Conservation (phyloP, 2,113 vertebrate genomes). For the Chinchilla lanigera region DNA sequence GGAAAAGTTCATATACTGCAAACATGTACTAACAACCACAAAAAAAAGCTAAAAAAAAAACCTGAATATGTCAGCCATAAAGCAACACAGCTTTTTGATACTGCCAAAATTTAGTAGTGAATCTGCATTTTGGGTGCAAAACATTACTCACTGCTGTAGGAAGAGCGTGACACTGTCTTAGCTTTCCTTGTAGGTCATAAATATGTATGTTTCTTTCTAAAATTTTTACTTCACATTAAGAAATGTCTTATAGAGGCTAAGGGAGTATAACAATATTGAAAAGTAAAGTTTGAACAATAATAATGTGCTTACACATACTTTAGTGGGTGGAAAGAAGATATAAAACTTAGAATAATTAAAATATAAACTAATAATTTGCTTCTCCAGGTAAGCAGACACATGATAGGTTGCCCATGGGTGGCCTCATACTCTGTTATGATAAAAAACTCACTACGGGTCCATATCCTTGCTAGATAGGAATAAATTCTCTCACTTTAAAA, state of each 20-base stretch:
- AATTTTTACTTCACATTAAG: conserved; percentile 27
- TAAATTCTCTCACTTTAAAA: neutral
- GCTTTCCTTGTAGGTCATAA: neutral
- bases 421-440: neutral
- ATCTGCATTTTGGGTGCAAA: neutral
- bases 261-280: neutral
- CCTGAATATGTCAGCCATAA: neutral
- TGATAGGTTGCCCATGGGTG: neutral
- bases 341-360: neutral
- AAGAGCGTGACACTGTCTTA: neutral
- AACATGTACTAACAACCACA: neutral
- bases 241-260: neutral
- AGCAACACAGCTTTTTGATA: neutral
- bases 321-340: neutral
- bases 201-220: neutral
- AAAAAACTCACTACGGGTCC: neutral
- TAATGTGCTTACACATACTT: neutral
- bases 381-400: neutral
- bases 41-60: neutral
- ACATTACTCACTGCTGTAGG: neutral
- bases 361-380: neutral
- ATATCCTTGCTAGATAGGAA: neutral
- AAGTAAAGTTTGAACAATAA: conserved; percentile 5
- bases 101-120: neutral
- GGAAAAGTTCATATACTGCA: neutral